Evolutionary conservation across 2,888 invertebrate species (phyloP).

Genomic region (Nemapogon koenigi): DNA sequence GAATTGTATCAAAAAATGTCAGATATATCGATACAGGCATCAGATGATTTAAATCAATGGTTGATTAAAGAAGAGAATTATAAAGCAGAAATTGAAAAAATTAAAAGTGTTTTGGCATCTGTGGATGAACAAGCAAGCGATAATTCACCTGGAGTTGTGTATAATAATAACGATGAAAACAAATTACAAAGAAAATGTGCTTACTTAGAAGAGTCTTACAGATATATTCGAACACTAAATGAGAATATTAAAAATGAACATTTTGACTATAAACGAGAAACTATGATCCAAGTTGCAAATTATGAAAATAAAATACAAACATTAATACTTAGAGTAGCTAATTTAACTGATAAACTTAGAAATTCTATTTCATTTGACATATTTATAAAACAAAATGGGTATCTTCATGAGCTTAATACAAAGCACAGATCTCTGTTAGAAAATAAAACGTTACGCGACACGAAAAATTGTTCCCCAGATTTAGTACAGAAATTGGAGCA

Average conservation of each 20-base stretch:
- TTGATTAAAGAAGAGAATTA: slow-evolving; percentile 48
- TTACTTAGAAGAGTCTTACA: slow-evolving; percentile 49
- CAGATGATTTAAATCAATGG: slow-evolving; percentile 49
- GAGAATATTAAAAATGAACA: slow-evolving; percentile 59
- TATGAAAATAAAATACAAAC: slow-evolving; percentile 51
- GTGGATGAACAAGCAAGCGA: slow-evolving; percentile 41
- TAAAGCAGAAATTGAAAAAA: slow-evolving; percentile 45
- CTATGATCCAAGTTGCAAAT: slow-evolving; percentile 39
- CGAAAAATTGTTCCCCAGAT: slow-evolving; percentile 23
- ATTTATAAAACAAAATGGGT: slow-evolving; percentile 59
- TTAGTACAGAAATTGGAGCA: slow-evolving; percentile 26
- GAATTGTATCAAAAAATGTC: slow-evolving; percentile 49
- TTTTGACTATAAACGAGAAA: slow-evolving; percentile 46
- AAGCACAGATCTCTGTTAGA: slow-evolving; percentile 58
- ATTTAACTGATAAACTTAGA: slow-evolving; percentile 52
- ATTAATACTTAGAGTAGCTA: slow-evolving; percentile 33
- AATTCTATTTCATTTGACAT: slow-evolving; percentile 48
- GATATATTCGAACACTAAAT: slow-evolving; percentile 49
- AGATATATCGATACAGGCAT: slow-evolving; percentile 40
- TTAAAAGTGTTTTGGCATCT: slow-evolving; percentile 30
- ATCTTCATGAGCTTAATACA: slow-evolving; percentile 49
- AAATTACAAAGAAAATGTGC: slow-evolving; percentile 44
- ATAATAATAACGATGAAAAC: slow-evolving; percentile 21
- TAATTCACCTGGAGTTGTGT: slow-evolving; percentile 39
- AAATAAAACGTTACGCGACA: slow-evolving; percentile 21